Evolutionary conservation across 1,140 invertebrate genomes (phyloP).

Genomic region (Drosophila suzukii): DNA sequence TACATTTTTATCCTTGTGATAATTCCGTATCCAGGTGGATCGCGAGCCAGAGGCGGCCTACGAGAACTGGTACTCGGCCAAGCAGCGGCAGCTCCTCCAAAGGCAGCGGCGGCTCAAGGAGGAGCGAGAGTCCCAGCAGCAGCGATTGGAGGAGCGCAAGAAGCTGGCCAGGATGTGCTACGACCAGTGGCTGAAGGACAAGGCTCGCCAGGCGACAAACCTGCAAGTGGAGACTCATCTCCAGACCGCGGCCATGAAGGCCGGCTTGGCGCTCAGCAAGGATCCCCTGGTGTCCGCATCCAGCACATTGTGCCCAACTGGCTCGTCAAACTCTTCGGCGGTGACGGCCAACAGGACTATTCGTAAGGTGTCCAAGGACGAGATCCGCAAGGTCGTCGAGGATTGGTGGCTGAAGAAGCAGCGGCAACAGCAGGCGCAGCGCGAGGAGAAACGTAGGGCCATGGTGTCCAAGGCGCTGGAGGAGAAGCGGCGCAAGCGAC

Average conservation of each 20-base stretch:
- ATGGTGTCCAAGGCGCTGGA: conserved; percentile 14
- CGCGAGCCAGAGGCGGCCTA: conserved; percentile 48
- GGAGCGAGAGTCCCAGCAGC: background rate
- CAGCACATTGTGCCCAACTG: background rate
- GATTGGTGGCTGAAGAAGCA: conserved; percentile 57
- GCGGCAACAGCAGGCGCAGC: conserved; percentile 31
- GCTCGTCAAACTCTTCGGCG: too few relatives aligned
- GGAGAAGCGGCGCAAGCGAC: conserved; percentile 31
- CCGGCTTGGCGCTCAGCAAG: background rate
- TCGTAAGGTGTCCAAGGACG: conserved; percentile 38
- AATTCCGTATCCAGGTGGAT: background rate
- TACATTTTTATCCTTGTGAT: too few relatives aligned
- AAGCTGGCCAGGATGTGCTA: conserved; percentile 37
- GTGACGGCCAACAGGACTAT: background rate
- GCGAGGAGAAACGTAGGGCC: conserved; percentile 14
- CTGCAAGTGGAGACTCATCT: conserved; percentile 29
- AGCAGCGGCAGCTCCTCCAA: conserved; percentile 23
- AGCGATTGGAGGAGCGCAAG: conserved; percentile 30
- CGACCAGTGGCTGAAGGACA: conserved; percentile 48
- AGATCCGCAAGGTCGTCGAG: conserved; percentile 52
- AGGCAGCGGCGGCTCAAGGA: conserved; percentile 3
- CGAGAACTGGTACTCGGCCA: conserved; percentile 53
- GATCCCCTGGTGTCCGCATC: background rate
- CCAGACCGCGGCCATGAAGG: conserved; percentile 9
- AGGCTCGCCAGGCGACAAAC: conserved; percentile 18